Conservation (phyloP, 2,888 invertebrate genomes). For the Crioceris asparagi region DNA sequence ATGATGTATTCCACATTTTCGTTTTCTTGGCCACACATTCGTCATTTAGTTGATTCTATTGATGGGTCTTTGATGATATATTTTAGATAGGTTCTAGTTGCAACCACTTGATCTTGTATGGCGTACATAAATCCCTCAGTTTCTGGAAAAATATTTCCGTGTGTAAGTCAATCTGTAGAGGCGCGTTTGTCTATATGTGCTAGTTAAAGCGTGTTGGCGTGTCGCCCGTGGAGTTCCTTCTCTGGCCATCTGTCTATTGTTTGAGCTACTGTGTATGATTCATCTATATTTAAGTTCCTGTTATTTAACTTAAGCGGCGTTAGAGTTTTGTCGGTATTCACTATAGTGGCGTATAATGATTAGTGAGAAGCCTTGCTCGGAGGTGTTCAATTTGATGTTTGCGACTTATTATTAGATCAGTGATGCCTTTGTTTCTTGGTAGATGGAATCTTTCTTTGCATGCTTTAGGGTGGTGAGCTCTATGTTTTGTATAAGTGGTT, state of each 20-base stretch:
- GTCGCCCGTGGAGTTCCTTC: no score
- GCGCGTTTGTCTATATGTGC: no score
- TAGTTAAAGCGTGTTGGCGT: no score
- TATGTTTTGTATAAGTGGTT: background rate
- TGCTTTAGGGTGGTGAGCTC: background rate
- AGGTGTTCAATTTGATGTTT: background rate
- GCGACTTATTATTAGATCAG: background rate
- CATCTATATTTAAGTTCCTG: no score
- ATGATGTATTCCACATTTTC: constrained; percentile 1
- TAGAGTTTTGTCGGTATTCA: no score
- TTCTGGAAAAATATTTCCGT: background rate
- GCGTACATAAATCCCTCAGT: background rate
- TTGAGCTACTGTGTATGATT: no score
- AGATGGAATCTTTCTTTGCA: background rate
- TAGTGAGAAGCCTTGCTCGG: background rate
- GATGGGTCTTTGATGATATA: constrained; percentile 1
- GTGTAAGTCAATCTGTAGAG: background rate
- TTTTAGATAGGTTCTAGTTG: background rate
- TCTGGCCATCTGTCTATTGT: no score
- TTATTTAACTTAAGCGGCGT: no score
- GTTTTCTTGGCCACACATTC: background rate
- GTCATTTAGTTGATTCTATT: background rate
- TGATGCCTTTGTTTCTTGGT: background rate
- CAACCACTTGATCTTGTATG: constrained; percentile 1
- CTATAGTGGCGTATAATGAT: background rate